These are phyloP conservation scores for Distichodus sexfasciatus DNA, from an alignment of 2,797 vertebrate species.

Conservation along the genomic window DNA sequence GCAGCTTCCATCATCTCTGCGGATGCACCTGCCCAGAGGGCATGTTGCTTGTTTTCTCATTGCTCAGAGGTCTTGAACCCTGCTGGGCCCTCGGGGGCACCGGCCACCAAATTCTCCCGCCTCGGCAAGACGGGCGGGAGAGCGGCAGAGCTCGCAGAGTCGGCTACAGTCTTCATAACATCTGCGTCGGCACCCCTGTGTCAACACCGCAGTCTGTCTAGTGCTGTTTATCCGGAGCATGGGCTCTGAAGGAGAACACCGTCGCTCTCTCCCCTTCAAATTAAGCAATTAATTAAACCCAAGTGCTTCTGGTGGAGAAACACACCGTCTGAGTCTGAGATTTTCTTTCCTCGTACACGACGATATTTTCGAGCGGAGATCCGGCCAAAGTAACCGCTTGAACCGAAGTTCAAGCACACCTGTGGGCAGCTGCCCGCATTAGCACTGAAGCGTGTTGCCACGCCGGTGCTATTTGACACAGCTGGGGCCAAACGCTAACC, in stretches of 20 bases:
- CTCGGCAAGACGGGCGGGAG: conserved; percentile 10
- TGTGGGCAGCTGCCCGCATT: neutral
- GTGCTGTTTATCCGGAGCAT: conserved; percentile 30
- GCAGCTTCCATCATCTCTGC: neutral
- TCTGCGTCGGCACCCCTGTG: conserved; percentile 26
- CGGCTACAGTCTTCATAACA: conserved; percentile 29
- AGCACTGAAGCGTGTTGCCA: neutral
- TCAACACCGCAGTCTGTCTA: conserved; percentile 11
- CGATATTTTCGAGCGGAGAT: conserved; percentile 23
- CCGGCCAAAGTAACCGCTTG: conserved; percentile 12
- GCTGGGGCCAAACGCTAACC: neutral
- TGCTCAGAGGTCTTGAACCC: conserved; percentile 33
- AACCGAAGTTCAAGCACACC: neutral
- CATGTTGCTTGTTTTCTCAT: conserved; percentile 42
- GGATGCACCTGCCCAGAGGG: neutral
- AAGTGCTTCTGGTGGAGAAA: conserved; percentile 38
- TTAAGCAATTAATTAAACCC: conserved; percentile 49
- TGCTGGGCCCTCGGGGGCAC: conserved; percentile 27
- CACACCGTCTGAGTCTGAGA: conserved; percentile 15
- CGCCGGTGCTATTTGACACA: conserved; percentile 1
- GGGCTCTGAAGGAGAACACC: conserved; percentile 22
- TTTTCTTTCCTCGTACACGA: neutral
- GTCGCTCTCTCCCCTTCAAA: conserved; percentile 35
- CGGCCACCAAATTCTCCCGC: conserved; percentile 11
- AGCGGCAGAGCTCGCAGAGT: conserved; percentile 8